Evolutionary conservation across 2,888 invertebrate genomes (phyloP).

Genomic region (Noctua pronuba): DNA sequence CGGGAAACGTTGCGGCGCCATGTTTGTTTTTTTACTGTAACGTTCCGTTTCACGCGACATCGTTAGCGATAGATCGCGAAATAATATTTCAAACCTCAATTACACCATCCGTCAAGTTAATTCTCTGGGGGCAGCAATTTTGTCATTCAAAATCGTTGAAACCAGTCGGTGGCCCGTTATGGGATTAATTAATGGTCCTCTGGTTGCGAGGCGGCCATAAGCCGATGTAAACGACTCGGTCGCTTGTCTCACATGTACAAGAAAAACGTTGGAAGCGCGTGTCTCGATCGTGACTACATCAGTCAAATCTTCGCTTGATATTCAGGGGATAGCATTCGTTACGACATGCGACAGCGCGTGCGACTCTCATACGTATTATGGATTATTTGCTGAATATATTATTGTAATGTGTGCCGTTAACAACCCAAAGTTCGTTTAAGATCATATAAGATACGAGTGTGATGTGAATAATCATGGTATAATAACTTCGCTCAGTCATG

Average conservation of each 20-base stretch:
- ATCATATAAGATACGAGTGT: constrained; percentile 33
- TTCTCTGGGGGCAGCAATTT: constrained; percentile 78
- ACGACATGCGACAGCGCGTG: constrained; percentile 75
- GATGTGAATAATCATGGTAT: constrained; percentile 10
- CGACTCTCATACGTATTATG: constrained; percentile 74
- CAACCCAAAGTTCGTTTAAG: constrained; percentile 53
- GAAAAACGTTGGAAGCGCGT: constrained; percentile 84
- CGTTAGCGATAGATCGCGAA: constrained; percentile 75
- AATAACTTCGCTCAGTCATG: not conserved
- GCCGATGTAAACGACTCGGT: constrained; percentile 78
- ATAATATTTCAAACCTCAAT: constrained; percentile 84
- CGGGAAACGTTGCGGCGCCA: constrained; percentile 73
- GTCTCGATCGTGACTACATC: constrained; percentile 85
- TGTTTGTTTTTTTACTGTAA: constrained; percentile 68
- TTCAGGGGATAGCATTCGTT: constrained; percentile 83
- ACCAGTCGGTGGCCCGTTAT: constrained; percentile 79
- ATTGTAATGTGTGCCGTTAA: constrained; percentile 70
- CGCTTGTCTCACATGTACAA: constrained; percentile 75
- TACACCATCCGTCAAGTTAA: constrained; percentile 81
- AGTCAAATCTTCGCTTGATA: constrained; percentile 87
- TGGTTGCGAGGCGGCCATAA: constrained; percentile 78
- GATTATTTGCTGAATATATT: constrained; percentile 76
- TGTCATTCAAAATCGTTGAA: constrained; percentile 84
- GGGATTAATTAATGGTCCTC: constrained; percentile 83
- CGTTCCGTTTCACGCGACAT: constrained; percentile 73